phyloP scores from a whole-genome alignment of 2,888 invertebrate genomes.

The Lagria hirta region DNA sequence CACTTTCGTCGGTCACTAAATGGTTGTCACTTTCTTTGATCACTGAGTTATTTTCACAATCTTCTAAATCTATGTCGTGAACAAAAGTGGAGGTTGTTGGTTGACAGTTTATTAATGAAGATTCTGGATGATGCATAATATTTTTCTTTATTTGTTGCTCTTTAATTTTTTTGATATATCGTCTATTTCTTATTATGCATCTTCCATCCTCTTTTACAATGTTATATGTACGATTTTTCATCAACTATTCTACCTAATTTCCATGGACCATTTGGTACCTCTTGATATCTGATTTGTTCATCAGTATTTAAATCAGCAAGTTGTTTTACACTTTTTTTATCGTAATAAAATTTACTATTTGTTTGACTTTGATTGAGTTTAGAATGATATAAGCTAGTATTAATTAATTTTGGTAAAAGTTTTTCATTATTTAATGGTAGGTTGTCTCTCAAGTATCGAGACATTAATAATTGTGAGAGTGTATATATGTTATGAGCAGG shows the following conservation, averaged over 20 bases:
- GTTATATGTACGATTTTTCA: constrained; percentile 10
- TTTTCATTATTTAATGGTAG: constrained; percentile 1
- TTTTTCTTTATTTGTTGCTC: constrained; percentile 1
- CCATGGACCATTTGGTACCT: constrained; percentile 8
- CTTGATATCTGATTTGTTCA: constrained; percentile 3
- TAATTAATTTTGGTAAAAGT: constrained; percentile 6
- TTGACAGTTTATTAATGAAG: background rate
- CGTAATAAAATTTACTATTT: constrained; percentile 1
- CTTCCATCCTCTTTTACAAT: constrained; percentile 15
- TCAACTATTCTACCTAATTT: constrained; percentile 13
- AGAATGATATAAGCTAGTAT: constrained; percentile 1
- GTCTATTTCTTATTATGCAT: constrained; percentile 9
- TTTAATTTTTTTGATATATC: constrained; percentile 4
- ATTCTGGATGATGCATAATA: constrained; percentile 4
- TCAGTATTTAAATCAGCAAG: background rate
- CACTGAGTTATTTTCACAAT: no score
- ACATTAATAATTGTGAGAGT: constrained; percentile 11
- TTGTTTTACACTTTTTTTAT: constrained; percentile 1
- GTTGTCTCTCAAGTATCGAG: constrained; percentile 5
- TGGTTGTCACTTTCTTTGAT: no score
- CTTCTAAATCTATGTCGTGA: constrained; percentile 2
- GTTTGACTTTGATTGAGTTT: constrained; percentile 5
- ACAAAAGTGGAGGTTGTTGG: constrained; percentile 3
- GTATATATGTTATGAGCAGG: constrained; percentile 4
- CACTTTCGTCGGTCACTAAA: no score